These are phyloP conservation scores for Buceros bicornis DNA, from an alignment of 2,797 vertebrate species.

Conservation along the genomic window DNA sequence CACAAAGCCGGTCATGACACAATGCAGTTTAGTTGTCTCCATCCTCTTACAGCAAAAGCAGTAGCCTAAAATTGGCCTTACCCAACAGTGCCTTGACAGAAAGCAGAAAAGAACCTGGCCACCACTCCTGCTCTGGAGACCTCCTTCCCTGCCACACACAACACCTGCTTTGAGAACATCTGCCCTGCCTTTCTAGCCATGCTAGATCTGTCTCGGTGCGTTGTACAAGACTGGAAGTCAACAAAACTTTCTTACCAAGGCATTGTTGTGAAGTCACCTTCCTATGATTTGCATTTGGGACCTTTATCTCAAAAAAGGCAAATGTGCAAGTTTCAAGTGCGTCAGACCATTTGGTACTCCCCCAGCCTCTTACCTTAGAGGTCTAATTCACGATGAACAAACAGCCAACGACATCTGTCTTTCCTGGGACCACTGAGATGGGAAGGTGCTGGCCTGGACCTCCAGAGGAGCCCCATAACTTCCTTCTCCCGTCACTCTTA, in stretches of 20 bases:
- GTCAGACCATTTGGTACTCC: not conserved
- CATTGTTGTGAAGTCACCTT: not conserved
- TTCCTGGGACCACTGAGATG: not conserved
- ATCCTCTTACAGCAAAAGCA: not conserved
- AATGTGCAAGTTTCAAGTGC: accelerated
- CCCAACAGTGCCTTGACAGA: not conserved
- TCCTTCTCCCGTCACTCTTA: not conserved
- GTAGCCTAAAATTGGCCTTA: not conserved
- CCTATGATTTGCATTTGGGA: not conserved
- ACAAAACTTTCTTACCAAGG: not conserved
- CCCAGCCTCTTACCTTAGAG: not conserved
- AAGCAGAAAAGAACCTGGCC: accelerated
- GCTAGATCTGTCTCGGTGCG: not conserved
- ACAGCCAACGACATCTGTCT: not conserved
- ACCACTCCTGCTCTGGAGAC: not conserved
- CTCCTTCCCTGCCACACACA: not conserved
- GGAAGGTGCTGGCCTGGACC: not conserved
- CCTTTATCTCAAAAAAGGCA: not conserved
- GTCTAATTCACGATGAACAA: not conserved
- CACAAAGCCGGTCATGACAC: not conserved
- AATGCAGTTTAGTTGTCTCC: not conserved
- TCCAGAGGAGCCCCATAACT: not conserved
- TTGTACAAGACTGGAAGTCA: not conserved
- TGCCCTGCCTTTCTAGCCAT: not conserved
- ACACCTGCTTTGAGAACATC: not conserved